These are phyloP conservation scores for Eupithecia abbreviata DNA, from an alignment of 2,888 invertebrate species.

Conservation along the genomic window DNA sequence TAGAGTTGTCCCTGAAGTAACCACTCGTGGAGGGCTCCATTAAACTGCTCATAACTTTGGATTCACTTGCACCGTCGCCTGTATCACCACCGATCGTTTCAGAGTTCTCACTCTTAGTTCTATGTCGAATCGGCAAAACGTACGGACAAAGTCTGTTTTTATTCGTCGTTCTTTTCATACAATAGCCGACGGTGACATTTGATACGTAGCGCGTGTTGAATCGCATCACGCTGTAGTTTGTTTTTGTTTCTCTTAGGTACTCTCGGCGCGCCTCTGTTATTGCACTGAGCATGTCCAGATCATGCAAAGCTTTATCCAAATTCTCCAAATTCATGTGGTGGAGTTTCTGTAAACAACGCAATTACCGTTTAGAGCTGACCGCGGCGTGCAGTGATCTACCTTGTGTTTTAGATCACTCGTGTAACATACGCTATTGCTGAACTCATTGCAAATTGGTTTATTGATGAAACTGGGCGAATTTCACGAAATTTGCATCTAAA, in stretches of 20 bases:
- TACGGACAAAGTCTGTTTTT: conserved; percentile 85
- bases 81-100: conserved; percentile 73
- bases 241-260: conserved; percentile 81
- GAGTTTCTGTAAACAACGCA: conserved; percentile 75
- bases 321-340: conserved; percentile 80
- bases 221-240: conserved; percentile 79
- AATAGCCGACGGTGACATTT: conserved; percentile 85
- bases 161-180: conserved; percentile 80
- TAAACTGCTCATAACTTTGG: conserved; percentile 59
- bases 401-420: conserved; percentile 31
- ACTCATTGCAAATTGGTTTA: conserved; percentile 72
- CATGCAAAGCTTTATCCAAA: conserved; percentile 84
- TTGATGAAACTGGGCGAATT: conserved; percentile 52
- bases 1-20: conserved; percentile 61
- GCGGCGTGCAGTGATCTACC: conserved; percentile 31
- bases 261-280: conserved; percentile 84
- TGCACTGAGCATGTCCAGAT: conserved; percentile 85
- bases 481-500: conserved; percentile 65
- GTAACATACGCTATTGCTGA: conserved; percentile 67
- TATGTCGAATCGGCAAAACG: conserved; percentile 81
- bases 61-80: conserved; percentile 64
- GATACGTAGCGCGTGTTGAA: conserved; percentile 85
- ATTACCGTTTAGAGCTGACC: conserved; percentile 50
- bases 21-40: conserved; percentile 76
- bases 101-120: conserved; percentile 86